These are phyloP conservation scores for Chloromyia formosa DNA, from an alignment of 2,888 invertebrate species.

Conservation along the genomic window DNA sequence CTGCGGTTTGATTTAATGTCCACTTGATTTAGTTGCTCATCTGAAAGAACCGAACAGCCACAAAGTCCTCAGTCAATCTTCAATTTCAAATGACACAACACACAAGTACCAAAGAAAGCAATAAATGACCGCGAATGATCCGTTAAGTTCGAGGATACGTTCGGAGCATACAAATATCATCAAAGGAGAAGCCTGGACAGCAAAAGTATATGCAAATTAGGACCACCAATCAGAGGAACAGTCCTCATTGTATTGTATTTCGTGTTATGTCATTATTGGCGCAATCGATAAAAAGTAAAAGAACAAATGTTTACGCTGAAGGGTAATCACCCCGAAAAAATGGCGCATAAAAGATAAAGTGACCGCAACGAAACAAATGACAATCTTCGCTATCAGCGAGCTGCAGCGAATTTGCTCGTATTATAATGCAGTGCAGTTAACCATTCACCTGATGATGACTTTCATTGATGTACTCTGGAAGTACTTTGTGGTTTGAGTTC, in stretches of 20 bases:
- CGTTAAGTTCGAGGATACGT: slow-evolving; percentile 6
- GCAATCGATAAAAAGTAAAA: not conserved
- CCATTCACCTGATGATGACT: not conserved
- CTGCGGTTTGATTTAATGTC: not conserved
- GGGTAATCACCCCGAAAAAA: too few relatives aligned
- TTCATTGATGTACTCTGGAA: not conserved
- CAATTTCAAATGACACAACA: not conserved
- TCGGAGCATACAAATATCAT: not conserved
- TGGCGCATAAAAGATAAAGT: too few relatives aligned
- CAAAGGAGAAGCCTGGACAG: not conserved
- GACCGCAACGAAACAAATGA: too few relatives aligned
- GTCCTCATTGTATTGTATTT: too few relatives aligned
- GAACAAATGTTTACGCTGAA: too few relatives aligned
- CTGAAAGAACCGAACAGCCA: not conserved
- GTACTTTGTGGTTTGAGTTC: not conserved
- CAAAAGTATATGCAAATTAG: not conserved
- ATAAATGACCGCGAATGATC: not conserved
- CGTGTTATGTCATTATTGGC: not conserved
- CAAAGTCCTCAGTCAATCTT: not conserved
- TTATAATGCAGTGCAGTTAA: too few relatives aligned
- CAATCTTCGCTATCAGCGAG: too few relatives aligned
- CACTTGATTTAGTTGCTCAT: not conserved
- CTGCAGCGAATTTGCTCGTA: too few relatives aligned
- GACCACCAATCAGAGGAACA: too few relatives aligned
- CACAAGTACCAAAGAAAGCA: not conserved